These are phyloP conservation scores for Eospalax fontanierii DNA, from an alignment of 2,797 vertebrate species.

Conservation along the genomic window DNA sequence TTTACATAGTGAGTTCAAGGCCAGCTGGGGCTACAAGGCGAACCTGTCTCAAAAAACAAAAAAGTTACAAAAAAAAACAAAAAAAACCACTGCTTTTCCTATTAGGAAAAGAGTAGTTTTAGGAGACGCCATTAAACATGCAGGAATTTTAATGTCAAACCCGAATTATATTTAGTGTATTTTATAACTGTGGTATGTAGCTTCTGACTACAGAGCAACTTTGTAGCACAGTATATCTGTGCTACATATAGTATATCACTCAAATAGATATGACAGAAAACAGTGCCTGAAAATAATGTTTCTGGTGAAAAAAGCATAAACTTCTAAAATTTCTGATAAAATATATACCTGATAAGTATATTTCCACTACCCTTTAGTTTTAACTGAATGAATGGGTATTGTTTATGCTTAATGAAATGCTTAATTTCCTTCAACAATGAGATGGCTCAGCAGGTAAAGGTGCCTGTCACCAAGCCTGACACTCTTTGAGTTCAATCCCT, in stretches of 20 bases:
- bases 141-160: slow-evolving; percentile 2
- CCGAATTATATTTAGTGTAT: slow-evolving; percentile 16
- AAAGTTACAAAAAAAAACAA: neutral
- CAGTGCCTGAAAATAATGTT: neutral
- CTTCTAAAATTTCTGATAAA: neutral
- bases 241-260: neutral
- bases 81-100: neutral
- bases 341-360: neutral
- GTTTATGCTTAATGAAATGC: neutral
- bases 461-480: too few species aligned
- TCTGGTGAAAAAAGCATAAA: neutral
- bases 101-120: neutral
- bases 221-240: neutral
- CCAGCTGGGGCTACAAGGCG: too few species aligned
- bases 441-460: too few species aligned
- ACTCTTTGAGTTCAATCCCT: too few species aligned
- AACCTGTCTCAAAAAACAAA: neutral
- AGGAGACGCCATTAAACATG: neutral
- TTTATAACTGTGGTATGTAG: slow-evolving; percentile 27
- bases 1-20: too few species aligned
- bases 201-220: neutral
- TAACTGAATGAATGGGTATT: neutral
- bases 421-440: slow-evolving; percentile 2
- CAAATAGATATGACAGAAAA: slow-evolving; percentile 14
- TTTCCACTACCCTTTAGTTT: neutral